Evolutionary conservation across 2,888 invertebrate genomes (phyloP).

Genomic region (Morpho helenor): DNA sequence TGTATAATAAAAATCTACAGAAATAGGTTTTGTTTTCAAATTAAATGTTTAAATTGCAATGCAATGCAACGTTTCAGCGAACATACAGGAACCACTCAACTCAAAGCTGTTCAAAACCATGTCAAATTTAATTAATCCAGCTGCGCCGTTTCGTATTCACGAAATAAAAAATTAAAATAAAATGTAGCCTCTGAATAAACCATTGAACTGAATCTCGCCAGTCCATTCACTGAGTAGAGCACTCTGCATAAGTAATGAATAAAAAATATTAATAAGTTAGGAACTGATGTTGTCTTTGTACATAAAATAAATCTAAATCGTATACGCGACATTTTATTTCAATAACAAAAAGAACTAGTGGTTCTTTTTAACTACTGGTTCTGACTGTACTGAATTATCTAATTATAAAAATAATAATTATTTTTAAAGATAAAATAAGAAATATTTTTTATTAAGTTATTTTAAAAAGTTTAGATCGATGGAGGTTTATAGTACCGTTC

Average conservation of each 20-base stretch:
- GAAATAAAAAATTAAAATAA: constrained; percentile 5
- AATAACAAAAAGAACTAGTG: too few relatives aligned
- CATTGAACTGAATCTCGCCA: constrained; percentile 6
- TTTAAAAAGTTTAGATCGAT: too few relatives aligned
- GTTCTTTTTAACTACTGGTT: too few relatives aligned
- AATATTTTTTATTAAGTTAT: too few relatives aligned
- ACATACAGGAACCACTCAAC: constrained; percentile 5
- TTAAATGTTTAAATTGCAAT: constrained; percentile 1
- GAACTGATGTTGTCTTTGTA: background rate
- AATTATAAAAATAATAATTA: too few relatives aligned
- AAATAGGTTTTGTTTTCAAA: background rate
- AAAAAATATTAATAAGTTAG: constrained; percentile 9
- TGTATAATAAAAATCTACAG: background rate
- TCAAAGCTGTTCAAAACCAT: constrained; percentile 6
- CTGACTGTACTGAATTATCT: too few relatives aligned
- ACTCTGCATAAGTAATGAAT: constrained; percentile 19
- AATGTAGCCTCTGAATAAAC: constrained; percentile 11
- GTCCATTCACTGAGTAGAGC: constrained; percentile 13
- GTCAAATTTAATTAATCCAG: constrained; percentile 12
- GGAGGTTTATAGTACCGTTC: too few relatives aligned
- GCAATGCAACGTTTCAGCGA: constrained; percentile 2
- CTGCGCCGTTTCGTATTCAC: constrained; percentile 2
- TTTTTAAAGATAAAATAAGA: too few relatives aligned
- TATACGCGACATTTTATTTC: too few relatives aligned
- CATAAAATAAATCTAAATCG: background rate